phyloP scores from a whole-genome alignment of 2,797 vertebrate species.

The Lateolabrax maculatus region DNA sequence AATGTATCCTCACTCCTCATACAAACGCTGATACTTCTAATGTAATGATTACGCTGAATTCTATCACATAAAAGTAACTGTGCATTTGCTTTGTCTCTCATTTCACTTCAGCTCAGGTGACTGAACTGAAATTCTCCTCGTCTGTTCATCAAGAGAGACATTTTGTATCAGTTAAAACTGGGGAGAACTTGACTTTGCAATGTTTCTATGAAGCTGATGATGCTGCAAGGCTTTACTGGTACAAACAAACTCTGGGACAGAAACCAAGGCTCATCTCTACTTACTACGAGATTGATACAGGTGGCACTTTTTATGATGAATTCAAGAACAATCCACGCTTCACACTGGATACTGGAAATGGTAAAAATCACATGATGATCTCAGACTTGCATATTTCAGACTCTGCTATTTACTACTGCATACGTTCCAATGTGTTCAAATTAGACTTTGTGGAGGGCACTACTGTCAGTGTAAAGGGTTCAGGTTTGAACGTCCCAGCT shows the following conservation, averaged over 20 bases:
- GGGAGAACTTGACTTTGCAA: slow-evolving; percentile 42
- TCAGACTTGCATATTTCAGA: slow-evolving; percentile 34
- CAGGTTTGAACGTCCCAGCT: slow-evolving; percentile 11
- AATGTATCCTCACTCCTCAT: too few species aligned
- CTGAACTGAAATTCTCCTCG: neutral
- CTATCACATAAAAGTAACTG: too few species aligned
- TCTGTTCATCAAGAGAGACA: neutral
- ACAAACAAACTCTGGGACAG: slow-evolving; percentile 45
- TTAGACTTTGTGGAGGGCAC: slow-evolving; percentile 17
- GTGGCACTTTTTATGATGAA: slow-evolving; percentile 10
- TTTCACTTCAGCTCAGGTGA: neutral
- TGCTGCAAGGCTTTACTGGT: slow-evolving; percentile 40
- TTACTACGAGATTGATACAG: neutral
- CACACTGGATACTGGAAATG: rapidly evolving
- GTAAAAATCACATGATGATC: slow-evolving; percentile 3
- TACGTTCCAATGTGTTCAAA: neutral
- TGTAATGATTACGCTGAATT: too few species aligned
- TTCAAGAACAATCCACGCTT: slow-evolving; percentile 40
- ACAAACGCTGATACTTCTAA: too few species aligned
- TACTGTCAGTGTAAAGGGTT: neutral
- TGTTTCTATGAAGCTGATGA: slow-evolving; percentile 37
- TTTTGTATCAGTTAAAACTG: slow-evolving; percentile 22
- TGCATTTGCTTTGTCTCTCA: neutral
- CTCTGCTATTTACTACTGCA: slow-evolving; percentile 58
- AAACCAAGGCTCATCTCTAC: slow-evolving; percentile 43